Evolutionary conservation across 1,140 invertebrate genomes (phyloP).

Genomic region (Vollenhovia emeryi): DNA sequence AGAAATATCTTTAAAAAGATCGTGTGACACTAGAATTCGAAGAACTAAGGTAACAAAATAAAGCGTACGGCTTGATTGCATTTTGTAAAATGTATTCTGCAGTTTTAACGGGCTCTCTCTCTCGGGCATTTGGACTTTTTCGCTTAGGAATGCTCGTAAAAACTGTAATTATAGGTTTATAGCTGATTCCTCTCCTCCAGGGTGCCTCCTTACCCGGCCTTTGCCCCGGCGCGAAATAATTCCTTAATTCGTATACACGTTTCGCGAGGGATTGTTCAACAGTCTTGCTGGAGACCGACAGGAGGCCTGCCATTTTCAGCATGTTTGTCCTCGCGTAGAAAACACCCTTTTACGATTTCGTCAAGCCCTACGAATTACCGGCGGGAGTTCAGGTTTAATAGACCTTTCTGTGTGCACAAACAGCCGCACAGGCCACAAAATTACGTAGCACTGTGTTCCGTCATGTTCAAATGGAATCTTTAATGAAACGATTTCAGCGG

Average conservation of each 20-base stretch:
- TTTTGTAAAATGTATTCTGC: not conserved
- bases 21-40: not conserved
- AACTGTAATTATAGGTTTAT: conserved; percentile 39
- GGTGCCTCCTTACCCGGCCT: conserved; percentile 44
- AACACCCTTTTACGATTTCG: conserved; percentile 72
- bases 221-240: conserved; percentile 59
- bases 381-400: conserved; percentile 71
- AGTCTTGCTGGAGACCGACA: conserved; percentile 32
- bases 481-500: conserved; percentile 64
- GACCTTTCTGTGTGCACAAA: conserved; percentile 65
- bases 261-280: conserved; percentile 42
- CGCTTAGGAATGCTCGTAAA: conserved; percentile 17
- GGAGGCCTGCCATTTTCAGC: conserved; percentile 64
- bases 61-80: not conserved
- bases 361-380: conserved; percentile 67
- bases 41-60: not conserved
- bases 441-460: conserved; percentile 65
- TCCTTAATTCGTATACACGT: conserved; percentile 32
- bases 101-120: not conserved
- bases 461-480: conserved; percentile 70
- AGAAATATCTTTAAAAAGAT: not conserved
- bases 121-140: not conserved
- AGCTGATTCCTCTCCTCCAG: not conserved
- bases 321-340: conserved; percentile 69
- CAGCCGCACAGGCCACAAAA: conserved; percentile 66